phyloP scores from a whole-genome alignment of 2,113 vertebrate species.

The Spheniscus mendiculus region DNA sequence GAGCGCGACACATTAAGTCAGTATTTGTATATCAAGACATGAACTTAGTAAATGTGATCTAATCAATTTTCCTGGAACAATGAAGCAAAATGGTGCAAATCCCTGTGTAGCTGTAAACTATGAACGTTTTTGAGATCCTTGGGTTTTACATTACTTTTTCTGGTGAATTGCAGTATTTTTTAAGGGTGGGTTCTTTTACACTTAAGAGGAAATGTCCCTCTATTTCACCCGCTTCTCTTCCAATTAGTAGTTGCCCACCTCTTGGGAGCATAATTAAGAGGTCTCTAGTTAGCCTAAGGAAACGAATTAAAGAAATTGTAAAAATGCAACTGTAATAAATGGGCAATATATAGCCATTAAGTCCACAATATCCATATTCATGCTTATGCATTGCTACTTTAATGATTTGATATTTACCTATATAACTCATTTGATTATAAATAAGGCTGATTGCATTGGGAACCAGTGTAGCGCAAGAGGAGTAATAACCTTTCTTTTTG shows the following conservation, averaged over 20 bases:
- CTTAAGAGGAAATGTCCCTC: conserved; percentile 57
- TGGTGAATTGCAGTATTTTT: conserved; percentile 36
- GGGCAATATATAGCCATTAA: conserved; percentile 48
- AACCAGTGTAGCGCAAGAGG: not conserved
- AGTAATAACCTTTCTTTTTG: conserved; percentile 22
- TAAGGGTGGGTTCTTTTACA: not conserved
- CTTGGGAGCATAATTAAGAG: conserved; percentile 74
- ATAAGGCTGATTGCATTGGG: conserved; percentile 42
- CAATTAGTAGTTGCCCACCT: conserved; percentile 70
- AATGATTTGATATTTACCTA: conserved; percentile 28
- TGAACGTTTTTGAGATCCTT: not conserved
- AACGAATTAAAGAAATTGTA: conserved; percentile 74
- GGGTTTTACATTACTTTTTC: not conserved
- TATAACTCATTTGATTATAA: conserved; percentile 36
- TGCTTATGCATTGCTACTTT: not conserved
- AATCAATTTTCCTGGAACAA: not conserved
- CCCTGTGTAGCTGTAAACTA: not conserved
- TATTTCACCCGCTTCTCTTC: conserved; percentile 73
- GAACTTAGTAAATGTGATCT: not conserved
- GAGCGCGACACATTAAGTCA: rapidly evolving
- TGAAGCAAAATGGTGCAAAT: not conserved
- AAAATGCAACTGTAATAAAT: conserved; percentile 65
- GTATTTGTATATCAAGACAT: not conserved
- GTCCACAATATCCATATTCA: conserved; percentile 54
- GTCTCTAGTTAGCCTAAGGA: conserved; percentile 67